Percentiles rank a stretch among this genome's conserved stretches.
These are phyloP conservation scores for Suillia variegata DNA, from an alignment of 2,888 invertebrate species.

Conservation along the genomic window DNA sequence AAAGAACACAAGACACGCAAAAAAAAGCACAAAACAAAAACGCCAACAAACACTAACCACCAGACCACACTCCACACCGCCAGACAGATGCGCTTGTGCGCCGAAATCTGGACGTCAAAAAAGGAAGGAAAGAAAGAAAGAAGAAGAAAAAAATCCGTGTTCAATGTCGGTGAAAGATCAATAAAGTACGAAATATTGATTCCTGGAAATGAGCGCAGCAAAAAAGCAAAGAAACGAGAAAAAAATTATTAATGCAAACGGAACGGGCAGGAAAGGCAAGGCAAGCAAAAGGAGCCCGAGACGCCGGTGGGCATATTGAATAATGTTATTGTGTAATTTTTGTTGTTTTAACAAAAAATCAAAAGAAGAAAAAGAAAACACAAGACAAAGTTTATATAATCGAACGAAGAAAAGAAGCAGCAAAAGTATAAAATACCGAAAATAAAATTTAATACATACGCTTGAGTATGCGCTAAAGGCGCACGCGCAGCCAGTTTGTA, in stretches of 20 bases:
- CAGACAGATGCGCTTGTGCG: background rate
- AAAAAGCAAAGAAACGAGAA: no score
- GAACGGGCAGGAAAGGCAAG: constrained; percentile 14
- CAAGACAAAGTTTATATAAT: no score
- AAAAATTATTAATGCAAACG: constrained; percentile 22
- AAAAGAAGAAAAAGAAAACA: no score
- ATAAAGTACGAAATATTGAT: constrained; percentile 26
- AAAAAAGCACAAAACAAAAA: background rate
- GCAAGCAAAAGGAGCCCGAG: constrained; percentile 11
- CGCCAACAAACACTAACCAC: background rate
- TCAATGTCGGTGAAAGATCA: constrained; percentile 26
- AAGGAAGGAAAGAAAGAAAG: no score
- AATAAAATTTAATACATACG: no score
- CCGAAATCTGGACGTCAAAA: background rate
- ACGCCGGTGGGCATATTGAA: background rate
- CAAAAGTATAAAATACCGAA: no score
- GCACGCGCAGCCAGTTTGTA: no score
- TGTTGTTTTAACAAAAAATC: background rate
- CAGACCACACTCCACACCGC: background rate
- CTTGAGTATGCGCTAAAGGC: no score
- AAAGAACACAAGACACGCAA: no score
- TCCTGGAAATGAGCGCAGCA: constrained; percentile 19
- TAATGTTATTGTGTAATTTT: constrained; percentile 2
- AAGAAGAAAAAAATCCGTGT: no score
- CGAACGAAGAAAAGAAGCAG: no score